Conservation (phyloP, 35 echinoderm and acorn worm genomes). For the Heliocidaris erythrogramma region DNA sequence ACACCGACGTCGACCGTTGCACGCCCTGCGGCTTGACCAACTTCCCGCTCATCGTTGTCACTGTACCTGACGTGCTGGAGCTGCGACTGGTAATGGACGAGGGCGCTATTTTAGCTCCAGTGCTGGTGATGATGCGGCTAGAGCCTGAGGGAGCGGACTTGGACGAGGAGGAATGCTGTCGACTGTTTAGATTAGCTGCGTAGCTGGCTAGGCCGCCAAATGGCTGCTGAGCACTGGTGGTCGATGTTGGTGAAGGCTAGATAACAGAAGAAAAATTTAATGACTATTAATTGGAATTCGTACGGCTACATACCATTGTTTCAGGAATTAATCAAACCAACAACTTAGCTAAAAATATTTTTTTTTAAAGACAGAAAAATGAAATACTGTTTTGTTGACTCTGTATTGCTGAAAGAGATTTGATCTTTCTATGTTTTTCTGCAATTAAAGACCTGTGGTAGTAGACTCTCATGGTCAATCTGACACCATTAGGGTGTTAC, state of each 20-base stretch:
- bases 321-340: too few species aligned
- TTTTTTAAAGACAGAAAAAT: too few species aligned
- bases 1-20: conserved; percentile 31
- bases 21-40: background rate
- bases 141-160: conserved; percentile 29
- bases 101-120: conserved; percentile 29
- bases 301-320: too few species aligned
- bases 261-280: background rate
- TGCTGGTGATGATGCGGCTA: background rate
- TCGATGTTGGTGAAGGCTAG: conserved; percentile 56
- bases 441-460: too few species aligned
- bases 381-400: too few species aligned
- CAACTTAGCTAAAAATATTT: too few species aligned
- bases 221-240: conserved; percentile 61
- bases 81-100: conserved; percentile 35
- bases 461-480: too few species aligned
- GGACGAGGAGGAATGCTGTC: conserved; percentile 34
- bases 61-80: background rate
- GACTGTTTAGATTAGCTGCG: conserved; percentile 78
- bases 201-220: conserved; percentile 79
- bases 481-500: too few species aligned
- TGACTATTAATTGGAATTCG: background rate
- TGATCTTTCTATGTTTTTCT: too few species aligned
- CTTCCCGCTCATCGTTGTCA: conserved; percentile 11
- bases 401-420: too few species aligned